These are phyloP conservation scores for Archips xylosteana DNA, from an alignment of 2,888 invertebrate species.

Conservation along the genomic window DNA sequence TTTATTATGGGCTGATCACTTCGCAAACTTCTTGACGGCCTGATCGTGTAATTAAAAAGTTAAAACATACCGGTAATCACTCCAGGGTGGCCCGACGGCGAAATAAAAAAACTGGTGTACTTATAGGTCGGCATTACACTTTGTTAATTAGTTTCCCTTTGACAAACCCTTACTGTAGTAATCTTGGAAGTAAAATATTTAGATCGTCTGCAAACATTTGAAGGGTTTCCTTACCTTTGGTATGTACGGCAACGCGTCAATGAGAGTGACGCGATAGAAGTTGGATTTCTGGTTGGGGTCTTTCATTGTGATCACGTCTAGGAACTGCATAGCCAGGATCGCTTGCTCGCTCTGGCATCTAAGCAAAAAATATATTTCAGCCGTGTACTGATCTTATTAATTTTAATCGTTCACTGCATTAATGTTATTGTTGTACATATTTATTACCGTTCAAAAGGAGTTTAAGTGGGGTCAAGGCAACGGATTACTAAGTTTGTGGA, in stretches of 20 bases:
- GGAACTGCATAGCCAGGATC: constrained; percentile 95
- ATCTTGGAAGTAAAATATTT: neutral
- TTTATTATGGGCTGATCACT: constrained; percentile 16
- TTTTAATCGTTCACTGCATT: neutral
- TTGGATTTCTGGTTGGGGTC: constrained; percentile 95
- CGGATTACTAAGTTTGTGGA: no score
- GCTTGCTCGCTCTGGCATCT: constrained; percentile 91
- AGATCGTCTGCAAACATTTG: neutral
- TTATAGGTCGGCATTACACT: constrained; percentile 37
- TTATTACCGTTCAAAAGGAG: no score
- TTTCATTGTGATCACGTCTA: constrained; percentile 97
- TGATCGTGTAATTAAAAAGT: constrained; percentile 46
- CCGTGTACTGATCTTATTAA: neutral
- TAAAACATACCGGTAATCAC: constrained; percentile 38
- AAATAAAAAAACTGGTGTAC: constrained; percentile 35
- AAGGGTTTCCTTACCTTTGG: constrained; percentile 89
- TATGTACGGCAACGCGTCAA: constrained; percentile 94
- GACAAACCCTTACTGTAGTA: constrained; percentile 14
- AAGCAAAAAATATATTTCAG: neutral
- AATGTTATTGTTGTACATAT: no score
- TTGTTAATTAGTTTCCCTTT: constrained; percentile 44
- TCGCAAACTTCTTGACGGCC: constrained; percentile 25
- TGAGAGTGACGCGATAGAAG: constrained; percentile 95
- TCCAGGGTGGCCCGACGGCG: constrained; percentile 29
- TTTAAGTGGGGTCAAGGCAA: no score